Base-by-base conservation (phyloP, 2,113 vertebrate species). In the Hypanus sabinus region DNA sequence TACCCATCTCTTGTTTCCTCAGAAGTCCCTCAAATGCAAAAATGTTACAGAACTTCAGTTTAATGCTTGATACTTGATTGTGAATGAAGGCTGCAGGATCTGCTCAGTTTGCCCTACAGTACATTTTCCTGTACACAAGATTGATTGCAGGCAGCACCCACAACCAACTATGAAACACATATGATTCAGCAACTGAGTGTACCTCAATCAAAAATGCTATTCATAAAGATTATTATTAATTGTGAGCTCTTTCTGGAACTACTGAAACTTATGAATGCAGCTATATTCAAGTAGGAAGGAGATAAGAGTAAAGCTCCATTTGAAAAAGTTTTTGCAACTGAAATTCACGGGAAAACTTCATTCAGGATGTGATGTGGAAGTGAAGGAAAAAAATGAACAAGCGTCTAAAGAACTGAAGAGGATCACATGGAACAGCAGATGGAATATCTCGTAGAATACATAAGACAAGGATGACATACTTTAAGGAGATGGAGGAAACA, bases 381-480 rank as follows among this genome's bases (percentile, higher is more conserved):
- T 27, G 38, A 55, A 27, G 55, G 16, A 36, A 79, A 77, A 33
- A 65, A 71, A 46, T 38, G 6, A 20, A 36, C 4, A 46, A 27
- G 73, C 55, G 68, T 73, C 36, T 9, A 73, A 93, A 93, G 70
- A 36, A 71, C 62, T 71, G n/a, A 71, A 33, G 16, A 0, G 46
- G 33, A 24, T 27, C 20, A 24, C 46, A 46, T 46, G 46, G 46
- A 46, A 46, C 46, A 46, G 46, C 46, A 46, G 46, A 46, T 38
- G 91, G 70, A 93, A 73, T 93, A 55, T 30, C 73, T 93, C 68
- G 68, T 62, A 75, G 60, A 65, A 70, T n/a, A 90, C 65, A 71
- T 92, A 2, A 73, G 73, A 75, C 38, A 24, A 38, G 20, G 36
- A 0, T 27, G 70, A 27, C 36, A 71, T 24, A 38, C 38, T 24